These are phyloP conservation scores for Orchestia grillus DNA, from an alignment of 1,140 invertebrate species.

Conservation along the genomic window DNA sequence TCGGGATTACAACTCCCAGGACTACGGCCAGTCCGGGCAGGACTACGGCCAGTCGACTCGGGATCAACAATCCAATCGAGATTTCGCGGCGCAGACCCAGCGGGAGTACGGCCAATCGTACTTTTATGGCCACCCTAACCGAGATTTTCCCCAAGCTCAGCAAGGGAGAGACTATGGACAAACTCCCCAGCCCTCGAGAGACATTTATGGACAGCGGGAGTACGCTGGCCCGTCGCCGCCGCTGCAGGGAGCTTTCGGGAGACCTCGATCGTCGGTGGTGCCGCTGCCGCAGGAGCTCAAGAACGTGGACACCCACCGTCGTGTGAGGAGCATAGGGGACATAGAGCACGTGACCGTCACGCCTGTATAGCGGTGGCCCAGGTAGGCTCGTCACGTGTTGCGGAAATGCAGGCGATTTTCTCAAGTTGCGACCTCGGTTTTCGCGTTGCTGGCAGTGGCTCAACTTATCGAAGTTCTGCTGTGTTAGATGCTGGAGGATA, in stretches of 20 bases:
- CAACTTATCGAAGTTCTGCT: background rate
- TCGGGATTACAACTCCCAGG: constrained; percentile 1
- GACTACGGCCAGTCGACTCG: background rate
- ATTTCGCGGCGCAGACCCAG: background rate
- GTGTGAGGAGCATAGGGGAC: constrained; percentile 81
- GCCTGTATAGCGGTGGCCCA: constrained; percentile 62
- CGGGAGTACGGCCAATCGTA: constrained; percentile 24
- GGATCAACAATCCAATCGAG: background rate
- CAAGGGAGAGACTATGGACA: constrained; percentile 68
- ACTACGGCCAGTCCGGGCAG: background rate
- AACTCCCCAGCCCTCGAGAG: constrained; percentile 69
- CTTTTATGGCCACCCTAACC: background rate
- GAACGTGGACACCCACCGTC: constrained; percentile 74
- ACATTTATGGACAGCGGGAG: constrained; percentile 29
- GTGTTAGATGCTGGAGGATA: background rate
- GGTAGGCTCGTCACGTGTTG: background rate
- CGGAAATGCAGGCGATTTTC: background rate
- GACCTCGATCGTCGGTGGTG: constrained; percentile 68
- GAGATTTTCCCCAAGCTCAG: background rate
- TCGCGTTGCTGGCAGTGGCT: background rate
- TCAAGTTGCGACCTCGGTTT: background rate
- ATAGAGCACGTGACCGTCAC: constrained; percentile 73
- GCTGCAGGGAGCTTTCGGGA: background rate
- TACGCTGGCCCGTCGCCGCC: background rate
- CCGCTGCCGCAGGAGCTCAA: constrained; percentile 52